A percentile compares a stretch with the other conserved stretches of the same genome.
phyloP scores from a whole-genome alignment of 64 coral and sea anemone genomes.

The Montipora efflorescens region DNA sequence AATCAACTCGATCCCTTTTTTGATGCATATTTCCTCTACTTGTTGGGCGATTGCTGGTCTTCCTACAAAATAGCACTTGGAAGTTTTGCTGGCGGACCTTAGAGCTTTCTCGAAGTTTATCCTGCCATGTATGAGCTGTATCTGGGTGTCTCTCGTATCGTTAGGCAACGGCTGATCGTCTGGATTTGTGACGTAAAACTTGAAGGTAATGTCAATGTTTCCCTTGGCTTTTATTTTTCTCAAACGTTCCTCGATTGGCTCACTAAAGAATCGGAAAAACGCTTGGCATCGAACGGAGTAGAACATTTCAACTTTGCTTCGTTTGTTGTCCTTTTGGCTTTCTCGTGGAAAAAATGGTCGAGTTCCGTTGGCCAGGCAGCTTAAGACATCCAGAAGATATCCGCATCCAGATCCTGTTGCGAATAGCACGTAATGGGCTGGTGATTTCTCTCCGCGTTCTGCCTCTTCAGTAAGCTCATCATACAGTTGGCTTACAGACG shows the following conservation, averaged over 20 bases:
- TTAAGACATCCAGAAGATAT: conserved; percentile 69
- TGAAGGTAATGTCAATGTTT: conserved; percentile 9
- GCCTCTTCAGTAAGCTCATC: background rate
- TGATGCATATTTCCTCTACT: no score
- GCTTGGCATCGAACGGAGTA: conserved; percentile 64
- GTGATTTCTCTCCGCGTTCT: background rate
- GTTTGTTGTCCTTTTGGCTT: background rate
- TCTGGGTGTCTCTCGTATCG: background rate
- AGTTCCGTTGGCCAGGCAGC: conserved; percentile 57
- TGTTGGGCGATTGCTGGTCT: no score
- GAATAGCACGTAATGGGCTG: conserved; percentile 43
- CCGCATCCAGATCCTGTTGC: conserved; percentile 78
- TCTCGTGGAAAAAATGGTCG: background rate
- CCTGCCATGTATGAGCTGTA: conserved; percentile 39
- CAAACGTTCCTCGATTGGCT: conserved; percentile 17
- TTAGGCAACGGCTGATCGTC: background rate
- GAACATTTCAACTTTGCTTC: conserved; percentile 47
- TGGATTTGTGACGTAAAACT: conserved; percentile 54
- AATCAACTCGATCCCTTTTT: no score
- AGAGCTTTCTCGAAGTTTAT: conserved; percentile 55
- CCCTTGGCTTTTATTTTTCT: conserved; percentile 54
- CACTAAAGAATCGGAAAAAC: conserved; percentile 26
- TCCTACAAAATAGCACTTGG: conserved; percentile 1
- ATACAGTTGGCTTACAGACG: conserved; percentile 60
- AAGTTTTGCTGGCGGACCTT: conserved; percentile 29